Base-by-base conservation (phyloP, 1,140 invertebrate species). In the Planococcus citri region DNA sequence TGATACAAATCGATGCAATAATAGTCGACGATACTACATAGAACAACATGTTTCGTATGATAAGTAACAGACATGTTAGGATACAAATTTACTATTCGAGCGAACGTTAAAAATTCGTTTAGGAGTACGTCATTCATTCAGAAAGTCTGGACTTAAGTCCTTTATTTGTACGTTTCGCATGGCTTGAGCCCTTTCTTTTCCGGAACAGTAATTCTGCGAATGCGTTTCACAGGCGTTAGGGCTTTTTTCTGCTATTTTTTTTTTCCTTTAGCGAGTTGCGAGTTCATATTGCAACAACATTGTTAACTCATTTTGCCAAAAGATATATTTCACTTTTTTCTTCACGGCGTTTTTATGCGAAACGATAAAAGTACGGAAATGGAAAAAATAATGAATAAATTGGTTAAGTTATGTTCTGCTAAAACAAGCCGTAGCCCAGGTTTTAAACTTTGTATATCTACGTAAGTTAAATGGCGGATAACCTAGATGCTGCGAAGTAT, bases 241-340 rank as follows among this genome's bases (percentile, higher is more conserved):
- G 6, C 41, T 51, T 51, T 51, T 51, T 51, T 51, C 3, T 20
- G 4, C n/a, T n/a, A 17, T 17, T 51, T 2, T 17, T 14, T n/a
- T 51, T 51, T 33, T 33, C 12, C 29, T 33, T 33, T 33, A 33
- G 29, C 29, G n/a, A n/a, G n/a, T n/a, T n/a, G 14, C 41, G 12
- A 51, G 41, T 51, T 51, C 41, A 51, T 51, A 51, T 51, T 51
- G 41, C n/a, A 51, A 51, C n/a, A 51, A 51, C n/a, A 51, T 51
- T 51, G 41, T 51, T 51, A 33, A 51, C 41, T 51, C 41, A 20
- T 51, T 51, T 51, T 51, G 41, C 41, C 41, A 51, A 51, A 51
- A 51, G 41, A 33, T 51, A 51, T 51, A 51, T 51, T 51, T 51
- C n/a, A 51, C n/a, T 51, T 17, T 51, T 51, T 51, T 51, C n/a